Conservation (phyloP, 2,797 vertebrate genomes). For the Aphelocoma californica region DNA sequence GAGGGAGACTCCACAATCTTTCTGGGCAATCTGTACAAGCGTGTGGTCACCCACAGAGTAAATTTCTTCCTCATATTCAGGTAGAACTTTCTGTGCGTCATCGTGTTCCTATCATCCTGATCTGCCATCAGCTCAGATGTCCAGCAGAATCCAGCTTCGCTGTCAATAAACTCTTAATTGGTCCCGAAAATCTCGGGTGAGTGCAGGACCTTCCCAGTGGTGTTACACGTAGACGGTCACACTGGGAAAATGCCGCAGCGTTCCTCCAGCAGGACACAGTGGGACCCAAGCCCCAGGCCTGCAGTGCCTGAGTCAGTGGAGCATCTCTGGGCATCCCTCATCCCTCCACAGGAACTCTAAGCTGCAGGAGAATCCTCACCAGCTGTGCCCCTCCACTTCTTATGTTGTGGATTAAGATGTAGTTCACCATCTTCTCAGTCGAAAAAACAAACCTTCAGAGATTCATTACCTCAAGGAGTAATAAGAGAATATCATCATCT, state of each 20-base stretch:
- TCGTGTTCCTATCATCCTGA: accelerated
- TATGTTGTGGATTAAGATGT: neutral
- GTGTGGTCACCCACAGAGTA: neutral
- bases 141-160: accelerated
- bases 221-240: accelerated
- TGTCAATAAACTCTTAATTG: neutral
- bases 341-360: accelerated
- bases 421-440: neutral
- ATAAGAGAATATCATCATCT: neutral
- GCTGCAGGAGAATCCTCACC: accelerated
- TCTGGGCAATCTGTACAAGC: neutral
- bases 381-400: too few relatives aligned
- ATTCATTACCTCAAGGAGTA: neutral
- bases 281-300: neutral
- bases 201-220: neutral
- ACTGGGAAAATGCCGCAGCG: accelerated
- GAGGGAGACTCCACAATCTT: neutral
- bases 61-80: neutral
- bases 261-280: accelerated
- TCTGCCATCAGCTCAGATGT: too few relatives aligned
- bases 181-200: too few relatives aligned
- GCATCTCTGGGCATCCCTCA: too few relatives aligned
- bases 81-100: neutral
- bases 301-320: accelerated
- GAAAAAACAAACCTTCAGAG: neutral